These are phyloP conservation scores for Diacarnus erythraeanus DNA, from an alignment of 37 sponge, comb jelly and placozoan species.

Conservation along the genomic window DNA sequence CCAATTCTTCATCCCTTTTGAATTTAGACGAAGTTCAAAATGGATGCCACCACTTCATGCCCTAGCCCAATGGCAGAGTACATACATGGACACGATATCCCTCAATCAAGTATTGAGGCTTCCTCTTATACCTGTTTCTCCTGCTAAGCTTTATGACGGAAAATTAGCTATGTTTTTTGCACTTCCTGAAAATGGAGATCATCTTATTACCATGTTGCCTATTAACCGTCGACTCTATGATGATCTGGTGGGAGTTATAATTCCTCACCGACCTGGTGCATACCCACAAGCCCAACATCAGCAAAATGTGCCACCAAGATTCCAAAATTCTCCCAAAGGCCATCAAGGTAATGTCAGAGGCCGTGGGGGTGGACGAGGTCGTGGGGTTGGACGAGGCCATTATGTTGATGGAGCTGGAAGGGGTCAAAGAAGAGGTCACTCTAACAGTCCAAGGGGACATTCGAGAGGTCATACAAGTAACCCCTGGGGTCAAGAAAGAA, in stretches of 20 bases:
- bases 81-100: slow-evolving; percentile 19
- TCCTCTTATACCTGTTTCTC: slow-evolving; percentile 28
- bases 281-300: not conserved
- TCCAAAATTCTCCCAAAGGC: not conserved
- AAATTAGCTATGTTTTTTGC: slow-evolving; percentile 21
- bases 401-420: not conserved
- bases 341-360: not conserved
- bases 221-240: slow-evolving; percentile 4
- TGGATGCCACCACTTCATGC: slow-evolving; percentile 44
- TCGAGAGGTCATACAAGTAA: not conserved
- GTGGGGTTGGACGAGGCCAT: not conserved
- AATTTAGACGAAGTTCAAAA: slow-evolving; percentile 15
- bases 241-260: not conserved
- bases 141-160: slow-evolving; percentile 59
- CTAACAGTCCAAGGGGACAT: not conserved
- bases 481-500: too few relatives aligned
- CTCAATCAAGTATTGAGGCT: slow-evolving; percentile 49
- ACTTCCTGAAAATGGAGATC: not conserved
- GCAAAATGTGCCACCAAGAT: not conserved
- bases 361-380: not conserved
- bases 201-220: not conserved
- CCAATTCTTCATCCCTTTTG: not conserved
- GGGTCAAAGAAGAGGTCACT: not conserved
- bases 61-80: slow-evolving; percentile 70
- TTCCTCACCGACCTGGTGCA: not conserved